These are phyloP conservation scores for Periphyllus acericola DNA, from an alignment of 2,888 invertebrate species.

Conservation along the genomic window DNA sequence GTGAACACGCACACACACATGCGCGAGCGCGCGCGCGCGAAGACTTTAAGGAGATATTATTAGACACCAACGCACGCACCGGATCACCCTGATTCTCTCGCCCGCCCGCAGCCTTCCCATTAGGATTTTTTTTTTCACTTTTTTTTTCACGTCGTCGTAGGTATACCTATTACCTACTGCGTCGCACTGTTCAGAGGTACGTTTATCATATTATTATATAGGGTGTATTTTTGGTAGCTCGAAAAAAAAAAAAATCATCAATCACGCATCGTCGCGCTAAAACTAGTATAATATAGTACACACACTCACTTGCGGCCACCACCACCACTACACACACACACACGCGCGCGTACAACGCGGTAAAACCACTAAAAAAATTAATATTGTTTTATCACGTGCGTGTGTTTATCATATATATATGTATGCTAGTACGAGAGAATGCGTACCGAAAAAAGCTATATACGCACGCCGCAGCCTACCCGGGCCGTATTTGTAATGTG, in stretches of 20 bases:
- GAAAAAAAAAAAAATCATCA: constrained; percentile 25
- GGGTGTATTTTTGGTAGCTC: constrained; percentile 36
- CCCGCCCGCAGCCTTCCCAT: neutral
- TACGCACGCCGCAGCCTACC: neutral
- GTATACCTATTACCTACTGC: neutral
- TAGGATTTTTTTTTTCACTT: neutral
- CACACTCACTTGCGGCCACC: neutral
- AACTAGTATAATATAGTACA: constrained; percentile 25
- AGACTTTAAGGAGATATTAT: neutral
- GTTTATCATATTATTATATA: too few species aligned
- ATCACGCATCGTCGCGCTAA: constrained; percentile 52
- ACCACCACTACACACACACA: too few species aligned
- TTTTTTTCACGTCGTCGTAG: neutral
- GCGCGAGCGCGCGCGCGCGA: neutral
- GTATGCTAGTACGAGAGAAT: neutral
- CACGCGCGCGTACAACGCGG: neutral
- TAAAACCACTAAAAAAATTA: constrained; percentile 14
- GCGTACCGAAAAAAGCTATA: neutral
- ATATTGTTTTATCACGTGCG: neutral
- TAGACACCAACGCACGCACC: neutral
- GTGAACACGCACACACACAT: neutral
- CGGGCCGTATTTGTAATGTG: neutral
- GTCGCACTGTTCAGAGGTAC: neutral
- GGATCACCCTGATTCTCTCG: constrained; percentile 2
- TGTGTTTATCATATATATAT: neutral